These are phyloP conservation scores for Panonychus citri DNA, from an alignment of 1,140 invertebrate species.

Conservation along the genomic window DNA sequence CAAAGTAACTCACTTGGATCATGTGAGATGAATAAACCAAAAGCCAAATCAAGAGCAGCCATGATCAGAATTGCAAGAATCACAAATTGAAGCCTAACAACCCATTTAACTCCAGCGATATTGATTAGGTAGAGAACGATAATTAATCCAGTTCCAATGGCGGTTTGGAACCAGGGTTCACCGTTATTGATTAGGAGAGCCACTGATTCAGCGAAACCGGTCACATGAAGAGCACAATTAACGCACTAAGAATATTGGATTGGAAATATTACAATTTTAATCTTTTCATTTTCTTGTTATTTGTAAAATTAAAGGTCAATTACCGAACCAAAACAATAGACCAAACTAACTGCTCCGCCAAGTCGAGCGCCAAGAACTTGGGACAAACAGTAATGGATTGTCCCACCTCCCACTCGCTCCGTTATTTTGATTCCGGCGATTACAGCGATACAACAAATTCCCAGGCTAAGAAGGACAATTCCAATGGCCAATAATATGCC, in stretches of 20 bases:
- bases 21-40: constrained; percentile 54
- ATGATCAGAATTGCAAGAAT: constrained; percentile 55
- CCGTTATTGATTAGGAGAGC: constrained; percentile 48
- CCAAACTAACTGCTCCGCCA: constrained; percentile 65
- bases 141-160: constrained; percentile 27
- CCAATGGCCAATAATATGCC: constrained; percentile 64
- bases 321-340: constrained; percentile 89
- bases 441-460: constrained; percentile 65
- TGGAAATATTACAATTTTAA: constrained; percentile 2
- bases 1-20: constrained; percentile 30
- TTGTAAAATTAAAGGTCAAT: not conserved
- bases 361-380: constrained; percentile 77
- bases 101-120: constrained; percentile 75
- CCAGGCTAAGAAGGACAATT: constrained; percentile 65
- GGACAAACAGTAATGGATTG: constrained; percentile 78
- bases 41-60: constrained; percentile 63
- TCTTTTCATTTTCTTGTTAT: too few species aligned
- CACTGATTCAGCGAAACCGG: constrained; percentile 87
- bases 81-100: constrained; percentile 68
- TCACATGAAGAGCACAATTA: constrained; percentile 75
- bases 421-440: constrained; percentile 84
- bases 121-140: constrained; percentile 53
- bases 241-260: constrained; percentile 42
- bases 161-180: constrained; percentile 34
- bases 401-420: constrained; percentile 74